Evolutionary conservation across 2,797 vertebrate species (phyloP).

Genomic region (Poecilia gillii): DNA sequence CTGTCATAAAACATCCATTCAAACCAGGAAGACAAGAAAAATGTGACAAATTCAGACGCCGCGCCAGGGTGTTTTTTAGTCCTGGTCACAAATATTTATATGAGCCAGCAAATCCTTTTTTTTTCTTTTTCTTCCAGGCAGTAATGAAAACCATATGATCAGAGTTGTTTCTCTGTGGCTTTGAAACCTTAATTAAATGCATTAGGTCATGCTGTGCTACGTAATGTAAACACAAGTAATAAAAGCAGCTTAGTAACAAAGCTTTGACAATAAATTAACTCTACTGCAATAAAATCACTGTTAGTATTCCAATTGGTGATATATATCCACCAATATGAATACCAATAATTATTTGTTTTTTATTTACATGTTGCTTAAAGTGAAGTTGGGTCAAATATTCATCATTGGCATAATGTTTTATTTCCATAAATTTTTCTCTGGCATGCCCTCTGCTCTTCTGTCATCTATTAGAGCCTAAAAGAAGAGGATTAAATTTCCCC

Average conservation of each 20-base stretch:
- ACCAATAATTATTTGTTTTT: slow-evolving; percentile 21
- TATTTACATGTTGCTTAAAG: slow-evolving; percentile 33
- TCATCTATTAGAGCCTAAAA: too few relatives aligned
- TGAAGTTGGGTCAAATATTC: not conserved
- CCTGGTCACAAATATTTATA: slow-evolving; percentile 59
- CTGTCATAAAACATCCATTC: slow-evolving; percentile 43
- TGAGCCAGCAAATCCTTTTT: slow-evolving; percentile 49
- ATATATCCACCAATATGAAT: slow-evolving; percentile 37
- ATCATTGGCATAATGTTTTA: too few relatives aligned
- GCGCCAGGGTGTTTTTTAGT: slow-evolving; percentile 40
- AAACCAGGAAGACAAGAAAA: slow-evolving; percentile 26
- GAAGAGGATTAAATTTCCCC: too few relatives aligned
- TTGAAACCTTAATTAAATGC: slow-evolving; percentile 51
- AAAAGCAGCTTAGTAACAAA: slow-evolving; percentile 24
- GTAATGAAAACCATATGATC: slow-evolving; percentile 56
- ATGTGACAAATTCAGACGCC: slow-evolving; percentile 55
- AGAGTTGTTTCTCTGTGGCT: slow-evolving; percentile 32
- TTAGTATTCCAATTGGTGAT: not conserved
- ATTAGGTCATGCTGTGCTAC: slow-evolving; percentile 55
- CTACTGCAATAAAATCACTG: not conserved
- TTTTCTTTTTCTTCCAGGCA: slow-evolving; percentile 5
- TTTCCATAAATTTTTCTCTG: too few relatives aligned
- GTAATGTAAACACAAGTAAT: slow-evolving; percentile 50
- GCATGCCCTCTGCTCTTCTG: too few relatives aligned
- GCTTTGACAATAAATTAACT: slow-evolving; percentile 36